These are phyloP conservation scores for Dermochelys coriacea DNA, from an alignment of 2,797 vertebrate genomes.

Conservation along the genomic window DNA sequence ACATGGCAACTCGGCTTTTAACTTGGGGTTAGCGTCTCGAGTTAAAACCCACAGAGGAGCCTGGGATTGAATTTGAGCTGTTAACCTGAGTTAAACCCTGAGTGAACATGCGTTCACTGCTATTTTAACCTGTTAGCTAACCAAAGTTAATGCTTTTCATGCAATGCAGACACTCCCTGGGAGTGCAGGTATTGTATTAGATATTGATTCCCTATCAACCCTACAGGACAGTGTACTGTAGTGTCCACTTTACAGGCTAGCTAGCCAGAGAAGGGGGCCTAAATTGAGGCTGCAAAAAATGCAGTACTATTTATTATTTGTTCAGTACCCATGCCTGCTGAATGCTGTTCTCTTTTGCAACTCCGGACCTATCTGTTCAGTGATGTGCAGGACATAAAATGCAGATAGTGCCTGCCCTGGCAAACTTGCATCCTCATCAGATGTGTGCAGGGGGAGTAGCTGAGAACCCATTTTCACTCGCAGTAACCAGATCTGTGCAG, in stretches of 20 bases:
- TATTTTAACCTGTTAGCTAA: not conserved
- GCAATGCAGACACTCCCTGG: not conserved
- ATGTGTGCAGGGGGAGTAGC: not conserved
- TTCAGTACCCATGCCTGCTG: not conserved
- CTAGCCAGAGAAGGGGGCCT: constrained; percentile 1
- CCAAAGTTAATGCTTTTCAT: not conserved
- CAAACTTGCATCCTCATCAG: not conserved
- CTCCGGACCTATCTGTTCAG: constrained; percentile 24
- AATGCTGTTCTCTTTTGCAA: constrained; percentile 20
- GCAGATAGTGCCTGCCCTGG: not conserved
- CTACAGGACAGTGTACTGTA: not conserved
- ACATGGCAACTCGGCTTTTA: not conserved
- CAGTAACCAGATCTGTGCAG: not conserved
- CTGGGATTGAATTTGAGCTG: not conserved
- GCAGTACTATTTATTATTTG: not conserved
- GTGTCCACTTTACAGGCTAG: not conserved
- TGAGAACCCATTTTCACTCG: not conserved
- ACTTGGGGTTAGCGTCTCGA: not conserved
- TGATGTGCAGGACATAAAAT: constrained; percentile 9
- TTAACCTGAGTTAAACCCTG: not conserved
- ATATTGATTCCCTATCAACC: not conserved
- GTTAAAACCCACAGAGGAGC: not conserved
- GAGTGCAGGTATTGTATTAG: rapidly evolving
- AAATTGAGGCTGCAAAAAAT: constrained; percentile 4
- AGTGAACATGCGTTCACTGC: not conserved